These are phyloP conservation scores for Tragulus kanchil DNA, from an alignment of 2,113 vertebrate species.

Conservation along the genomic window DNA sequence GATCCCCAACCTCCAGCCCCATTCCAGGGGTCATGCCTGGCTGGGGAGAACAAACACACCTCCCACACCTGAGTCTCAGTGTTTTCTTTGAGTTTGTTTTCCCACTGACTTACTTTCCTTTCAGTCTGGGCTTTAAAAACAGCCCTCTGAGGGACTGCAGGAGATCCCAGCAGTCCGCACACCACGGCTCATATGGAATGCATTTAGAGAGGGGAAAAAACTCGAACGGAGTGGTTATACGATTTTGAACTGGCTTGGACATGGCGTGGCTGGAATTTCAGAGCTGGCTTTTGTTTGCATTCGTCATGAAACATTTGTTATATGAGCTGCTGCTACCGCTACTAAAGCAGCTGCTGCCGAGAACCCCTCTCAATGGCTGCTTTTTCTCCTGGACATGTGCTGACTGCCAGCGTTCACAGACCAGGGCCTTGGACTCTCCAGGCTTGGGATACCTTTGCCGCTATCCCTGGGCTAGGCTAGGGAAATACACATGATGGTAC, in stretches of 20 bases:
- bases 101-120: constrained; percentile 74
- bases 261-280: constrained; percentile 86
- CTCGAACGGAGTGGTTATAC: constrained; percentile 75
- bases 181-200: constrained; percentile 86
- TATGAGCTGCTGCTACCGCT: constrained; percentile 87
- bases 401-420: constrained; percentile 35
- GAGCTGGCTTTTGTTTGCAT: constrained; percentile 88
- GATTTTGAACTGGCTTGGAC: constrained; percentile 86
- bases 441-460: not conserved
- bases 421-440: constrained; percentile 3
- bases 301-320: constrained; percentile 88
- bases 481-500: not conserved
- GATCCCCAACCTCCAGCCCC: constrained; percentile 68
- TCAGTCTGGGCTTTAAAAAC: constrained; percentile 79
- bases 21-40: not conserved
- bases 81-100: constrained; percentile 76
- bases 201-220: constrained; percentile 82
- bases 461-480: not conserved
- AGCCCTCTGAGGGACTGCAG: constrained; percentile 76
- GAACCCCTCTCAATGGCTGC: constrained; percentile 71
- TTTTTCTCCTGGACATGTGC: constrained; percentile 46
- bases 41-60: constrained; percentile 38
- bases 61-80: constrained; percentile 68
- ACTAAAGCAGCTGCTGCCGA: constrained; percentile 84
- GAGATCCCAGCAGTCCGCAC: constrained; percentile 77